phyloP scores from a whole-genome alignment of 64 coral and sea anemone genomes.

The Montipora foliosa region DNA sequence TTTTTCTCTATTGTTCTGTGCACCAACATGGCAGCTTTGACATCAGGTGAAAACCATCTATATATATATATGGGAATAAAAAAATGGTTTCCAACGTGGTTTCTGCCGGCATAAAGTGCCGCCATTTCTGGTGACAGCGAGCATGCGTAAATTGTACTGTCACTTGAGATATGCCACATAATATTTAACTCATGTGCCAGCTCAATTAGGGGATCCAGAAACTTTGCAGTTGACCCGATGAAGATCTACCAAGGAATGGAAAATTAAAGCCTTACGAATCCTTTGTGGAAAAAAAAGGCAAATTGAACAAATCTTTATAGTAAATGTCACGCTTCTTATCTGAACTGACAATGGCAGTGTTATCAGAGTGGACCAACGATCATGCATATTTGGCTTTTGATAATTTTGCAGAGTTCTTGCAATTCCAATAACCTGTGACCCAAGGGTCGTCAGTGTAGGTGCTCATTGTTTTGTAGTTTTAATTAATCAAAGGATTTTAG shows the following conservation, averaged over 20 bases:
- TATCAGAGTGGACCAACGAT: not conserved
- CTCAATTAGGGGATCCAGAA: not conserved
- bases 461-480: not conserved
- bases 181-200: not conserved
- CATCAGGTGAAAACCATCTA: too few relatives aligned
- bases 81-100: too few relatives aligned
- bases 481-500: not conserved
- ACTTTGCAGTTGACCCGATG: not conserved
- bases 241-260: not conserved
- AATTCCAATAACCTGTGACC: not conserved
- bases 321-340: too few relatives aligned
- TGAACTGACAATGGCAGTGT: too few relatives aligned
- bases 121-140: not conserved
- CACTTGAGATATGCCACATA: not conserved
- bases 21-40: too few relatives aligned
- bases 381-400: not conserved
- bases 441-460: not conserved
- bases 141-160: not conserved
- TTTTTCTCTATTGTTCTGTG: too few relatives aligned
- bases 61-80: too few relatives aligned
- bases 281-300: not conserved
- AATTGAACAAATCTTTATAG: too few relatives aligned
- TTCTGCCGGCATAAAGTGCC: not conserved
- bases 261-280: not conserved
- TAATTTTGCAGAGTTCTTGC: not conserved